Base-by-base conservation (phyloP, 2,113 vertebrate species). In the Cebus imitator region DNA sequence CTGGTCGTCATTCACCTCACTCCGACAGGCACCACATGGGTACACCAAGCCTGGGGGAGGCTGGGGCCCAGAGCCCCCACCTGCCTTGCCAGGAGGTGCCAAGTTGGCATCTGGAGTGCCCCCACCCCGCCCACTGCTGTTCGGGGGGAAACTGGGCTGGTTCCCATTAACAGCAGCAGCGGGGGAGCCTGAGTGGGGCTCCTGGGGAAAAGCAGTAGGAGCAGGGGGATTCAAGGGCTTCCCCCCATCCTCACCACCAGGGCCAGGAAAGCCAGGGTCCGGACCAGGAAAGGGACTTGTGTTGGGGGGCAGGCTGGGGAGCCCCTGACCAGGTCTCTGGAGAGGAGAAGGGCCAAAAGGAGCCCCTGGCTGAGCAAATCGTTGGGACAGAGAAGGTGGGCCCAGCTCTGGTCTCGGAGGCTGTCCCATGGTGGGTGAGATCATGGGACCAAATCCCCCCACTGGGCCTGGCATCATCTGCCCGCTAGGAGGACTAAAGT, bases 1-100 rank as follows among this genome's bases (percentile, higher is more conserved):
- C 97, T 99, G 99, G 98, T 99, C 99, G 0, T 99, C 99, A 0
- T 99, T 99, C 23, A 99, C 99, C 97, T 99, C 99, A 0, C 99
- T 99, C 96, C 99, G 98, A 82, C 99, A 99, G 32, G 99, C 99
- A 27, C 99, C 99, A 0, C 99, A 99, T 0, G 99, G 99, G 79
- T 99, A 99, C 35, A 99, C 99, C 92, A 99, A 98, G 43, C 99
- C 99, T 0, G 99, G 98, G 0, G 99, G 98, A 0, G 99, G 96
- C 98, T 99, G 93, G 98, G 99, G 85, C 98, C 94, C 98, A 0
- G 99, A 98, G 18, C 97, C 50, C 61, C 97, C 97, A 6, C 97
- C 96, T 20, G 96, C 78, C 78, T 98, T 98, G 90, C 95, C 88
- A 11, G 97, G 93, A 12, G 97, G 96, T 30, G 97, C 97, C 96